These are phyloP conservation scores for Cremastobaeus sp. DNA, from an alignment of 2,888 invertebrate genomes.

Conservation along the genomic window DNA sequence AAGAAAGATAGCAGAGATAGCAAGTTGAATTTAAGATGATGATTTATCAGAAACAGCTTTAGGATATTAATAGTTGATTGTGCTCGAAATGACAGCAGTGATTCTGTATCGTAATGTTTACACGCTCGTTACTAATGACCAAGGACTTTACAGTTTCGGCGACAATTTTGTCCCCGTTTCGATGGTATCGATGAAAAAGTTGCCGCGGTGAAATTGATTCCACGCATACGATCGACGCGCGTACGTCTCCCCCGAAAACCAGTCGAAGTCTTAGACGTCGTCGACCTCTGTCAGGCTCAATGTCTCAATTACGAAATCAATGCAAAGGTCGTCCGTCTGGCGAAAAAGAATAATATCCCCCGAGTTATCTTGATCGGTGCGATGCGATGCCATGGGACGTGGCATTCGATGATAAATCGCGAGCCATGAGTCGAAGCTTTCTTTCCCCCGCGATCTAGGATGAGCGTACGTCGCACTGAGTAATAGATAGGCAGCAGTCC, in stretches of 20 bases:
- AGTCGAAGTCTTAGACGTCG: background rate
- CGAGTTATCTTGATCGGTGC: slow-evolving; percentile 50
- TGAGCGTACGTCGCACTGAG: slow-evolving; percentile 52
- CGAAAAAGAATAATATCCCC: slow-evolving; percentile 34
- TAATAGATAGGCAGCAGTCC: slow-evolving; percentile 59
- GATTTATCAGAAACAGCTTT: slow-evolving; percentile 36
- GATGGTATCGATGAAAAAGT: slow-evolving; percentile 19
- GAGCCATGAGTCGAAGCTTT: slow-evolving; percentile 49
- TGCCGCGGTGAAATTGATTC: slow-evolving; percentile 24
- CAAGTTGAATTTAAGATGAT: slow-evolving; percentile 27
- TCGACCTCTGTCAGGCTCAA: background rate
- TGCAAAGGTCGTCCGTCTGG: slow-evolving; percentile 12
- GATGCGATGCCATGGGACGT: slow-evolving; percentile 29
- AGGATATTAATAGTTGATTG: slow-evolving; percentile 43
- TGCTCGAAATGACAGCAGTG: slow-evolving; percentile 35
- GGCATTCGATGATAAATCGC: slow-evolving; percentile 55
- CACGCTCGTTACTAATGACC: slow-evolving; percentile 50
- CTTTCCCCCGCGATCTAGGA: slow-evolving; percentile 40
- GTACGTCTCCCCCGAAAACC: slow-evolving; percentile 21
- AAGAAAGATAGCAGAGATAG: slow-evolving; percentile 13
- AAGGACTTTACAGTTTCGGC: slow-evolving; percentile 41
- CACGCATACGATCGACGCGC: background rate
- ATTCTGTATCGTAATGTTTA: slow-evolving; percentile 47
- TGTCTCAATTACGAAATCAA: slow-evolving; percentile 51
- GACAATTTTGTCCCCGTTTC: slow-evolving; percentile 39